phyloP scores from a whole-genome alignment of 2,113 vertebrate species.

The Crocuta crocuta region DNA sequence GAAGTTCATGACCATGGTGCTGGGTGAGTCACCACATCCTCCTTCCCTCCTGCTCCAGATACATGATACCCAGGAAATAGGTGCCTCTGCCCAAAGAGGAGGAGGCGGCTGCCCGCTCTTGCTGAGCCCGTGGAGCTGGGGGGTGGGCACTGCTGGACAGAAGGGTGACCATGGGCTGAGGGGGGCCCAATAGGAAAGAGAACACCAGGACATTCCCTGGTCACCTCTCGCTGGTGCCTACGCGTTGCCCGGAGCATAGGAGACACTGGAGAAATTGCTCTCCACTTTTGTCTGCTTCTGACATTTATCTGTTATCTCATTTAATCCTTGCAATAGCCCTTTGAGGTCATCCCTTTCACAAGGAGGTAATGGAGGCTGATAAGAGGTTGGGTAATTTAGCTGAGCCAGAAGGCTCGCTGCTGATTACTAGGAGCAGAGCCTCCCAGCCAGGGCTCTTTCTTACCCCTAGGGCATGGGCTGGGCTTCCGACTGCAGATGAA shows the following conservation, averaged over 20 bases:
- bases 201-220: background rate
- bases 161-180: background rate
- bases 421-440: too few relatives aligned
- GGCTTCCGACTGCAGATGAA: background rate
- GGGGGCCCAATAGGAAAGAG: background rate
- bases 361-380: background rate
- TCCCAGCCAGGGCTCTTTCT: background rate
- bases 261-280: background rate
- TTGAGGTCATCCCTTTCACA: background rate
- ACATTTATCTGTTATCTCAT: background rate
- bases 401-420: background rate
- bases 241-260: fast-evolving
- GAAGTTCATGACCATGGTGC: conserved; percentile 95
- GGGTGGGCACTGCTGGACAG: background rate
- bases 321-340: background rate
- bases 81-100: background rate
- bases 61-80: background rate
- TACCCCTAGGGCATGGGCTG: background rate
- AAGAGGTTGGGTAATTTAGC: background rate
- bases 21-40: conserved; percentile 85
- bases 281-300: background rate
- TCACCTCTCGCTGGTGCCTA: background rate
- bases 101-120: background rate
- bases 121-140: background rate
- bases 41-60: background rate